A percentile compares a stretch with the other conserved stretches of the same genome.
These are phyloP conservation scores for Mythimna pallens DNA, from an alignment of 2,888 invertebrate genomes.

Conservation along the genomic window DNA sequence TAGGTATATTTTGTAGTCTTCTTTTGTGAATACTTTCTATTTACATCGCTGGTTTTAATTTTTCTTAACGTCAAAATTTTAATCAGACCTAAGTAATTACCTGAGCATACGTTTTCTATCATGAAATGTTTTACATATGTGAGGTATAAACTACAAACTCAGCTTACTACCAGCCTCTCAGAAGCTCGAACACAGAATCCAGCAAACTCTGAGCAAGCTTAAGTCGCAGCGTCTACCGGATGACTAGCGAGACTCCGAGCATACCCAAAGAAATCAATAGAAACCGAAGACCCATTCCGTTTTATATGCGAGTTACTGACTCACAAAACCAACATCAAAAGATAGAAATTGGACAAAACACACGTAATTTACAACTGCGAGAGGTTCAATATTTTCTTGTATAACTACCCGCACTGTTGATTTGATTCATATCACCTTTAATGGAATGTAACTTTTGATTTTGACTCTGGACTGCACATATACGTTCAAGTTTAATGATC, in stretches of 20 bases:
- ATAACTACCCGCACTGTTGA: too few species aligned
- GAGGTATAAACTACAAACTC: background rate
- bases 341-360: background rate
- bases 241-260: constrained; percentile 24
- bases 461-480: background rate
- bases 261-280: background rate
- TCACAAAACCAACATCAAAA: background rate
- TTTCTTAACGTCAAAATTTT: background rate
- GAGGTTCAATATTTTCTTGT: too few species aligned
- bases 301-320: background rate
- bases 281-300: constrained; percentile 18
- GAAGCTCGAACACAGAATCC: constrained; percentile 33
- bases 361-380: too few species aligned
- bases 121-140: background rate
- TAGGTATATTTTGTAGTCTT: constrained; percentile 5
- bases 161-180: constrained; percentile 15
- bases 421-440: too few species aligned
- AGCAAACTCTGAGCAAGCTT: constrained; percentile 42
- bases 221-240: constrained; percentile 38
- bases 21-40: constrained; percentile 22
- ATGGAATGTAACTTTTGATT: background rate
- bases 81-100: background rate
- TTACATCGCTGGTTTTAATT: background rate
- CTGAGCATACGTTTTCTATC: background rate
- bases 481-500: background rate